Evolutionary conservation across 1,140 invertebrate species (phyloP), one percentile per base, ranked within the genome.

Genomic region (fruit fly (Drosophila melanogaster)): DNA sequence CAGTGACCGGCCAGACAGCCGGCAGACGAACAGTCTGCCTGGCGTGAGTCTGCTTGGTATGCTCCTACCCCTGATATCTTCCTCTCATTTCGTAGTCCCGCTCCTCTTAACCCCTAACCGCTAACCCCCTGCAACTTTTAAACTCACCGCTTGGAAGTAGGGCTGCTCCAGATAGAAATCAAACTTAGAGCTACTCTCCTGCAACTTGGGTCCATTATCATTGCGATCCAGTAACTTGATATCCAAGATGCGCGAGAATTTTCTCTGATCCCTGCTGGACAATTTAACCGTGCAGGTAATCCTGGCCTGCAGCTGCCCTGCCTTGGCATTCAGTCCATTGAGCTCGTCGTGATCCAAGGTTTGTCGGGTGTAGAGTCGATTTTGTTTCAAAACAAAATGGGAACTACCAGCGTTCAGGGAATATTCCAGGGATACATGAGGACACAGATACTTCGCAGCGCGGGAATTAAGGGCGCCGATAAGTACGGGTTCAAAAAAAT

Each of bases 121-220:
- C 17, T 51, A 4, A 38, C 26, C 17, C 17, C 5, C 8, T 14
- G 26, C 1, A 61, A 15, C 30, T 19, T 4, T 44, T 4, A n/a
- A 46, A 74, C 91, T 92, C 49, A 92, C 91, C 91, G 57, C 69
- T 30, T 89, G 83, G 50, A 92, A 92, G 57, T 89, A 90, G 12
- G 91, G 91, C 71, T 91, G 76, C 15, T 89, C 80, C 78, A 92
- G 61, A 33, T 76, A 22, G 59, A 92, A 92, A 53, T 91, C 53
- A 33, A 89, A 90, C 14, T 60, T 60, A 0, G 75, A 64, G 15
- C 76, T 73, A 7, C 71, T 75, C 50, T 92, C 77, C 67, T 92
- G 91, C 49, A 92, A 58, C n/a, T 60, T 57, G 7, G 89, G 91
- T 14, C 91, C 91, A 54, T 92, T 92, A 44, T 92, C 91, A 46